Percentiles rank a stretch among this genome's conserved stretches.
phyloP scores from a whole-genome alignment of 2,888 invertebrate genomes.

The Tiliacea citrago region DNA sequence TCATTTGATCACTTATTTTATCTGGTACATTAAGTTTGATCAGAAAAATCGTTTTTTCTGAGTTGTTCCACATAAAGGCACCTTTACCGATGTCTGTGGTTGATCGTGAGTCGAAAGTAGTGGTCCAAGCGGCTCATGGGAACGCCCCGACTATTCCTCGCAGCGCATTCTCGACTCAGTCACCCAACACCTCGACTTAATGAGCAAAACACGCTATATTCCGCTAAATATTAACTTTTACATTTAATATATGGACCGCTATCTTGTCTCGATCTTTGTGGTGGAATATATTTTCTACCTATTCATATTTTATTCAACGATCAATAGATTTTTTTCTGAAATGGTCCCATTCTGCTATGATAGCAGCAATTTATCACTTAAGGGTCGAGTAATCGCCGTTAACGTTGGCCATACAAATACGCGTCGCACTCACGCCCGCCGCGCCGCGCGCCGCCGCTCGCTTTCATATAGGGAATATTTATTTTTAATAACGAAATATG shows the following conservation, averaged over 20 bases:
- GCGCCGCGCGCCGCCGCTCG: no score
- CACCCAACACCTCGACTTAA: constrained; percentile 78
- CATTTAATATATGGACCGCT: constrained; percentile 43
- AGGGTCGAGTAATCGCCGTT: no score
- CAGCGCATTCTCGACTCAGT: constrained; percentile 83
- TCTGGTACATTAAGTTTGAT: background rate
- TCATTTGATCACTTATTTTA: background rate
- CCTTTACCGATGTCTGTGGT: constrained; percentile 39
- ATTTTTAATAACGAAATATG: no score
- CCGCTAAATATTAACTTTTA: constrained; percentile 65
- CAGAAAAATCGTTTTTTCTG: background rate
- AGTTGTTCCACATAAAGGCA: constrained; percentile 30
- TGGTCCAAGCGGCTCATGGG: constrained; percentile 72
- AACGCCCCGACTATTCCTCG: constrained; percentile 79
- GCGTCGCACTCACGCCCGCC: no score
- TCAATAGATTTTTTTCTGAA: background rate
- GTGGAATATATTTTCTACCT: constrained; percentile 21
- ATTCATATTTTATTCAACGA: constrained; percentile 22
- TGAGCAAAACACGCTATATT: constrained; percentile 78
- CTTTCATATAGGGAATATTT: no score
- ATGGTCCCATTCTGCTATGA: background rate
- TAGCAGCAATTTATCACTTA: background rate
- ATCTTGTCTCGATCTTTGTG: constrained; percentile 36
- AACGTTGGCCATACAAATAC: no score
- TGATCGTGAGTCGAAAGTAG: constrained; percentile 73